Evolutionary conservation across 2,797 vertebrate genomes (phyloP), one percentile per base, ranked within the genome.

Genomic region (Hephaestus fuliginosus): DNA sequence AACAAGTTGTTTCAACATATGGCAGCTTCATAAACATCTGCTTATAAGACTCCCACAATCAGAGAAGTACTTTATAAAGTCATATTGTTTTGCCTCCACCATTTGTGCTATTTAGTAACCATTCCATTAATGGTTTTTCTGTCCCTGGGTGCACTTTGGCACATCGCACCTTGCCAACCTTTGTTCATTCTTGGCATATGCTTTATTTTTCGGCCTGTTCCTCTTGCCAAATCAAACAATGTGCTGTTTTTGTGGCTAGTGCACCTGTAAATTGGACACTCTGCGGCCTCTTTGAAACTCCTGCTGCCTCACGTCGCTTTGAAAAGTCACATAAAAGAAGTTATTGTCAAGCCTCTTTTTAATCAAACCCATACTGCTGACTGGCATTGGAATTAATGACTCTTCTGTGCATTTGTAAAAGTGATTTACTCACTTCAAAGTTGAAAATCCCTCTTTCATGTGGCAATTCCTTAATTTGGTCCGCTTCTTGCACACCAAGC

Each of bases 401-500:
- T 81, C 76, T 65, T 46, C 20, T 51, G 71, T 63, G 69, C 66
- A 76, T 88, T 83, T 73, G 13, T 46, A 67, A 74, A 7, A 56
- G 46, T 58, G 51, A 80, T 88, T 82, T 63, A 84, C 61, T 66
- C 10, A n/a, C 76, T 78, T 87, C 72, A 83, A 74, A 87, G 66
- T 33, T 62, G 28, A 63, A 83, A 74, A 78, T 25, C 25, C 15
- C 33, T 57, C 64, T 83, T 73, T 82, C 5, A 57, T 70, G 51
- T 85, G 63, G 66, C 33, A n/a, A 49, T 72, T 73, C 18, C 13
- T 67, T 61, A 53, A 69, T 65, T 63, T 8, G 67, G 44, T 75
- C 63, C 68, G 63, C 62, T 78, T 75, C 36, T 28, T 84, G 48
- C 67, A 70, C 70, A 65, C 49, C 10, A n/a, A 30, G 13, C 15